Percentiles rank a stretch among this genome's conserved stretches.
phyloP scores from a whole-genome alignment of 2,888 invertebrate species.

The Drosophila antonietae region DNA sequence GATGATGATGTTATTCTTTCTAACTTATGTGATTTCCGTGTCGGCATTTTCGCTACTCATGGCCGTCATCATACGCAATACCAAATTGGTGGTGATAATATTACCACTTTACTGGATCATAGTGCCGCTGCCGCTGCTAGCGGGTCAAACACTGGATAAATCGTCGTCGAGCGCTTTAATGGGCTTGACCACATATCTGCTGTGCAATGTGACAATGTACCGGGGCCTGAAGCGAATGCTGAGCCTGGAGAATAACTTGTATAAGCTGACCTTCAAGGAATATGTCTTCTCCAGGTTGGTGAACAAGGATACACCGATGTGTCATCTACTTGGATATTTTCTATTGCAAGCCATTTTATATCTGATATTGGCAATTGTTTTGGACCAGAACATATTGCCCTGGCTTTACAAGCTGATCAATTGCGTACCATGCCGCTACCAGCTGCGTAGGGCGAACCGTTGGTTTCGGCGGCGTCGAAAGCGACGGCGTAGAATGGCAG shows the following conservation, averaged over 20 bases:
- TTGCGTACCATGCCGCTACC: conserved; percentile 5
- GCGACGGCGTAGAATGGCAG: background rate
- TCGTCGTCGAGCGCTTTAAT: background rate
- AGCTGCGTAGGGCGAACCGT: background rate
- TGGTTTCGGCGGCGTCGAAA: background rate
- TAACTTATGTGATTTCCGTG: conserved; percentile 38
- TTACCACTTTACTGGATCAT: conserved; percentile 58
- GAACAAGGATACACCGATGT: conserved; percentile 22
- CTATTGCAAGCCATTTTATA: conserved; percentile 38
- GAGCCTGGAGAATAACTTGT: conserved; percentile 16
- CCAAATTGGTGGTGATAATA: conserved; percentile 31
- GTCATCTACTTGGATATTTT: conserved; percentile 35
- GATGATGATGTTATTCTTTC: conserved; percentile 42
- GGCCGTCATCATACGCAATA: conserved; percentile 21
- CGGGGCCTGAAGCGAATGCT: conserved; percentile 44
- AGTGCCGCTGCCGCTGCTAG: conserved; percentile 47
- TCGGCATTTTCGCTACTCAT: conserved; percentile 44
- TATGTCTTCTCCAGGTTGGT: conserved; percentile 22
- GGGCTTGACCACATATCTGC: background rate
- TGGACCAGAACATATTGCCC: conserved; percentile 26
- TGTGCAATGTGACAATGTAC: conserved; percentile 59
- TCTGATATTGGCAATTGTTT: conserved; percentile 21
- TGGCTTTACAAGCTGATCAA: background rate
- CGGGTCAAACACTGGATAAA: conserved; percentile 7
- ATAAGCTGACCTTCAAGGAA: background rate